Base-by-base conservation (phyloP, 2,888 invertebrate species). In the Ectemnius continuus region DNA sequence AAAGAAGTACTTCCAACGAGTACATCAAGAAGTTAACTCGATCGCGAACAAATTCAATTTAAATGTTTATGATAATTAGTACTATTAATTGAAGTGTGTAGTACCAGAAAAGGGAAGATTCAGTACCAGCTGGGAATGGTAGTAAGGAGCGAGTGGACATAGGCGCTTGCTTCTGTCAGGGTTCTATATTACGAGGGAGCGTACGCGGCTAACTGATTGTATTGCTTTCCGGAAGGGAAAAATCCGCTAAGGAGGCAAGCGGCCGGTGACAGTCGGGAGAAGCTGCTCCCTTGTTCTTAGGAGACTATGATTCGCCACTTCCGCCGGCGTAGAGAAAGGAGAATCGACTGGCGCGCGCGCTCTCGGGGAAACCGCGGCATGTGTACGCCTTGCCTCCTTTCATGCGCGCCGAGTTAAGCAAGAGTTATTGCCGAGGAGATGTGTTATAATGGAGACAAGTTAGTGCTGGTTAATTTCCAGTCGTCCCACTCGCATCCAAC, bases 131-230 rank as follows among this genome's bases (percentile, higher is more conserved):
- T 36, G 36, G 4, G 36, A 36, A 36, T 36, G 36, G 36, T 11
- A 36, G 36, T 36, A 11, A 36, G 36, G 6, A 11, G 0, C 36
- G 8, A 36, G 36, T 36, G 36, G 36, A 36, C 36, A 36, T 6
- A 36, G 36, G 36, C 36, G 78, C 80, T 80, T 75, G 68, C 59
- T 58, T 67, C 70, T 80, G 80, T 82, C 82, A 71, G 70, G 78
- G 73, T 62, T 36, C 36, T 75, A 67, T 75, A 76, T 76, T 73
- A 78, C 70, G 64, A 62, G 72, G 65, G 60, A 64, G 52, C 52
- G 52, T 4, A 14, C 65, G 57, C 28, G 71, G 70, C 67, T 36
- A 74, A 48, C 57, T 70, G 71, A 78, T 75, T 69, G 72, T 74
- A 80, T 66, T 76, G 65, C 67, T 69, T 73, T 62, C 52, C 61